Evolutionary conservation across 2,888 invertebrate species (phyloP).

Genomic region (Rhingia rostrata): DNA sequence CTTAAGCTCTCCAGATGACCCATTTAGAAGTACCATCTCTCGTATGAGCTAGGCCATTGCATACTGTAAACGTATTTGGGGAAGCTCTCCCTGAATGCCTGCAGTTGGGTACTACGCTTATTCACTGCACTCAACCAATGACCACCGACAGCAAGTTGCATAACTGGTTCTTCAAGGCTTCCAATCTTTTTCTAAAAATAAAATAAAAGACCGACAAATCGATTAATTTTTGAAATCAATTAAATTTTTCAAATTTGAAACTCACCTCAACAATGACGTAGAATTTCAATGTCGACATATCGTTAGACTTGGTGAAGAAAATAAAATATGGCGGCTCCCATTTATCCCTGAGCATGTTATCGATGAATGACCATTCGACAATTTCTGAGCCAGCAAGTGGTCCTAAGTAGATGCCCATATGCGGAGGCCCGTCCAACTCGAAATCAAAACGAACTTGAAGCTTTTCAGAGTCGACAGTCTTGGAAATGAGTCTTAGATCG

Average conservation of each 20-base stretch:
- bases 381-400: slow-evolving; percentile 77
- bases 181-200: slow-evolving; percentile 74
- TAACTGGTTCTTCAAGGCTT: slow-evolving; percentile 77
- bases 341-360: slow-evolving; percentile 76
- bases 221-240: no score
- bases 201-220: neutral
- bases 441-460: slow-evolving; percentile 78
- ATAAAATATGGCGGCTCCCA: slow-evolving; percentile 78
- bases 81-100: slow-evolving; percentile 81
- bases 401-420: slow-evolving; percentile 80
- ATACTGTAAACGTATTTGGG: neutral
- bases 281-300: slow-evolving; percentile 79
- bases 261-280: slow-evolving; percentile 79
- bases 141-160: slow-evolving; percentile 83
- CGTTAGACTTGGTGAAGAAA: slow-evolving; percentile 80
- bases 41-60: slow-evolving; percentile 7
- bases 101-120: slow-evolving; percentile 83
- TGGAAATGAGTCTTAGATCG: slow-evolving; percentile 74
- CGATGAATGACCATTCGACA: slow-evolving; percentile 80
- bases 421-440: slow-evolving; percentile 80
- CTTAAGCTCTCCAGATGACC: no score
- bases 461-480: slow-evolving; percentile 56
- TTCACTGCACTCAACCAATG: slow-evolving; percentile 84
- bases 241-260: neutral
- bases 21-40: neutral